Percentiles rank a stretch among this genome's conserved stretches.
These are phyloP conservation scores for Xestia c-nigrum DNA, from an alignment of 2,888 invertebrate genomes.

Conservation along the genomic window DNA sequence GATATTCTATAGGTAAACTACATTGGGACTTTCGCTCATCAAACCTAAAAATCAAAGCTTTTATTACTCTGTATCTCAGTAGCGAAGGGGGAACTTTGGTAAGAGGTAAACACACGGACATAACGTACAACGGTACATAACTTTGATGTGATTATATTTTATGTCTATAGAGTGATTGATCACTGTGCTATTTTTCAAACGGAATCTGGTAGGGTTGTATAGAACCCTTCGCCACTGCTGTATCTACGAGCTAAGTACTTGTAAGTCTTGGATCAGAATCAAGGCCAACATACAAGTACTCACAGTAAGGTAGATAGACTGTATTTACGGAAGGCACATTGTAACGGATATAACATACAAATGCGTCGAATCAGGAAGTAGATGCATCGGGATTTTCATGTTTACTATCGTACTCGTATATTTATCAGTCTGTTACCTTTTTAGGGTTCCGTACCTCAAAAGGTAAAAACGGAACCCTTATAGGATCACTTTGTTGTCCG, in stretches of 20 bases:
- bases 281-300: conserved; percentile 2
- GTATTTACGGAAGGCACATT: conserved; percentile 30
- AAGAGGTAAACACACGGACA: too few species aligned
- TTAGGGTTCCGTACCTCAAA: too few species aligned
- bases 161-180: too few species aligned
- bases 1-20: conserved; percentile 73
- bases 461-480: too few species aligned
- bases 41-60: conserved; percentile 70
- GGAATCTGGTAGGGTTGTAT: too few species aligned
- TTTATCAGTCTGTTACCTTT: too few species aligned
- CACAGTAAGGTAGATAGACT: neutral
- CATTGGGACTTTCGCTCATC: conserved; percentile 79
- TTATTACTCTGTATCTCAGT: neutral
- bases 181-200: too few species aligned
- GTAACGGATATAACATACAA: neutral
- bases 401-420: conserved; percentile 6
- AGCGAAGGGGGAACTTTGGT: too few species aligned
- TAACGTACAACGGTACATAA: too few species aligned
- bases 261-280: neutral
- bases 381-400: neutral
- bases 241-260: neutral
- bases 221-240: too few species aligned
- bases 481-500: too few species aligned
- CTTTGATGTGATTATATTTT: too few species aligned
- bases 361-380: conserved; percentile 25